phyloP scores from a whole-genome alignment of 2,113 vertebrate genomes.

The Marcusenius ussheri region DNA sequence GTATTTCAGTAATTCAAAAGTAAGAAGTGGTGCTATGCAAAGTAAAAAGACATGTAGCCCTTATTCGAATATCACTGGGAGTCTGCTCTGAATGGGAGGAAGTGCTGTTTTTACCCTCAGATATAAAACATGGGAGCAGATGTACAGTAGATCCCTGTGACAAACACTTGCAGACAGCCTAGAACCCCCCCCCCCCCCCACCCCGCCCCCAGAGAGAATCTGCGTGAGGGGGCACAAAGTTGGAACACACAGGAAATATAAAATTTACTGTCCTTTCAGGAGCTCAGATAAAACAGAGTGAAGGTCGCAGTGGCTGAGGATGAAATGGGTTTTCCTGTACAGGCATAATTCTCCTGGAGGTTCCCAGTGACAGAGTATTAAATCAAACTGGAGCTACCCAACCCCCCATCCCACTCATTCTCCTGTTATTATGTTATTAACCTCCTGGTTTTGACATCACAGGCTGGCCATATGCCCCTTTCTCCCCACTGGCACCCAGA shows the following conservation, averaged over 20 bases:
- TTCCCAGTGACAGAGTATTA: not conserved
- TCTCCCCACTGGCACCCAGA: not conserved
- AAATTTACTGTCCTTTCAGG: not conserved
- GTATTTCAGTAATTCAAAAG: not conserved
- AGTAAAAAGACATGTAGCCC: not conserved
- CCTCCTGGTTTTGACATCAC: not conserved
- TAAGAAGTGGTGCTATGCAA: not conserved
- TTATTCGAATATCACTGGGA: not conserved
- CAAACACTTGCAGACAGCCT: not conserved
- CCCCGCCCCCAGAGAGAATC: not conserved
- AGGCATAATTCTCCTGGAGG: conserved; percentile 15
- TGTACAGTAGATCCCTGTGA: not conserved
- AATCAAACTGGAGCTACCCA: not conserved
- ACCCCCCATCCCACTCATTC: not conserved
- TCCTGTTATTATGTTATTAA: not conserved
- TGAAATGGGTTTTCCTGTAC: not conserved
- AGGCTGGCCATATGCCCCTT: not conserved
- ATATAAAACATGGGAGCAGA: not conserved
- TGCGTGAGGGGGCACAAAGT: not conserved
- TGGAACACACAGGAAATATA: not conserved
- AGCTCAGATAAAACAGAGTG: conserved; percentile 3
- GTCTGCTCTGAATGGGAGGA: not conserved
- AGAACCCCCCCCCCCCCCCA: not conserved
- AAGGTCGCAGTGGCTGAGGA: not conserved
- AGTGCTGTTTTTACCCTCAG: not conserved